Base-by-base conservation (phyloP, 2,797 vertebrate species). In the Buceros bicornis region DNA sequence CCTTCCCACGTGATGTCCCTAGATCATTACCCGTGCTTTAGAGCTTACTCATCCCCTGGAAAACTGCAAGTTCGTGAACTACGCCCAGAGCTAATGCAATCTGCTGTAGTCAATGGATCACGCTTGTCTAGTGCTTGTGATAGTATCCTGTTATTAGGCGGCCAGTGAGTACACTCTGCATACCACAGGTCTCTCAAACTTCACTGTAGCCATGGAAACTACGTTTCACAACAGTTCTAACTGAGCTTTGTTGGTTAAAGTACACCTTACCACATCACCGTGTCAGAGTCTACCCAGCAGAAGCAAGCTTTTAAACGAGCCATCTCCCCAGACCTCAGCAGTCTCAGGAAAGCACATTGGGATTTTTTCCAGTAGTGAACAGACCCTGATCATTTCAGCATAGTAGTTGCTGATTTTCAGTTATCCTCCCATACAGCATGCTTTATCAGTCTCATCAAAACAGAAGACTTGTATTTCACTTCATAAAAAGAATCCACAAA, bases 31-130 rank as follows among this genome's bases (percentile, higher is more conserved):
- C 13, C 69, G 40, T 29, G 31, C 43, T 87, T 95, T 28, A 66
- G 62, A 71, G n/a, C 33, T 88, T 84, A 79, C 31, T 95, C 94
- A 96, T 82, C n/a, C 53, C 40, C 66, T 77, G 66, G 73, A 91
- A 88, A 93, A 86, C 85, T 93, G 80, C 77, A 83, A 79, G 66
- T 54, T 71, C 82, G 61, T 66, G 58, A 81, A 51, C 87, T 83
- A 89, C 64, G 60, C 45, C 80, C 87, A 87, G 25, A 93, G 40
- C 66, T 83, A 72, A 83, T 40, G 54, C 51, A 89, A 89, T 91
- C 6, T 48, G 85, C 70, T 84, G 43, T 17, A 93, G 79, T 84
- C 72, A 91, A 37, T 70, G 85, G 79, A 54, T 76, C 25, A 3
- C 25, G 72, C 47, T 67, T 66, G 33, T 50, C 67, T 66, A 70